Conservation (phyloP, 2,797 vertebrate species). For the Cyprinodon diabolis region DNA sequence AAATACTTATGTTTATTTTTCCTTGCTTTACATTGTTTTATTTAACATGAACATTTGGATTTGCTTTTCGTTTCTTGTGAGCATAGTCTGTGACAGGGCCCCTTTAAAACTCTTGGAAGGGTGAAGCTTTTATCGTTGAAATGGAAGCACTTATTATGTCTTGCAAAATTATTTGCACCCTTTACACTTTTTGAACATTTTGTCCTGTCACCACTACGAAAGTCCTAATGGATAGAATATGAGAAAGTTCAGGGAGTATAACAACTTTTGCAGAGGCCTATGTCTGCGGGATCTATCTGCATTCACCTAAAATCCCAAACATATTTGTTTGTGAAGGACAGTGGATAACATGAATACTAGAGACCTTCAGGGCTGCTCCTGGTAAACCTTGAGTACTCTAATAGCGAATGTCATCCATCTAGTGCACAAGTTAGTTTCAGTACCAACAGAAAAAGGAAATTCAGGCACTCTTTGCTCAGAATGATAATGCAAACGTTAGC, state of each 20-base stretch:
- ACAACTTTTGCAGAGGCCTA: background rate
- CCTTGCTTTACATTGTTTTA: no score
- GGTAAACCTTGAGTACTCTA: background rate
- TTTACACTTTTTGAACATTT: background rate
- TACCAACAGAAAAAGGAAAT: background rate
- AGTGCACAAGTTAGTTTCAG: background rate
- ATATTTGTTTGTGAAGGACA: background rate
- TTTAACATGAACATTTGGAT: no score
- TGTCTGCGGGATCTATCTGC: background rate
- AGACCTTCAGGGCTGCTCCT: background rate
- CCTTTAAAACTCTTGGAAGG: background rate
- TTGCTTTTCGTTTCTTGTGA: no score
- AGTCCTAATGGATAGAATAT: background rate
- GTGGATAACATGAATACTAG: background rate
- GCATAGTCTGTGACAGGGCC: no score
- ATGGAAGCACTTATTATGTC: background rate
- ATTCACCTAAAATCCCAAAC: background rate
- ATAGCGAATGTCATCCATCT: background rate
- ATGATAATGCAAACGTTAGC: no score
- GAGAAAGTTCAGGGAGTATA: background rate
- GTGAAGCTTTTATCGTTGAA: background rate
- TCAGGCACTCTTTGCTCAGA: background rate
- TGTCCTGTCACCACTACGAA: background rate
- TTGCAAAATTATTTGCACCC: background rate
- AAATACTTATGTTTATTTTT: no score